Percentiles rank a stretch among this genome's conserved stretches.
These are phyloP conservation scores for Euphydryas editha DNA, from an alignment of 2,888 invertebrate species.

Conservation along the genomic window DNA sequence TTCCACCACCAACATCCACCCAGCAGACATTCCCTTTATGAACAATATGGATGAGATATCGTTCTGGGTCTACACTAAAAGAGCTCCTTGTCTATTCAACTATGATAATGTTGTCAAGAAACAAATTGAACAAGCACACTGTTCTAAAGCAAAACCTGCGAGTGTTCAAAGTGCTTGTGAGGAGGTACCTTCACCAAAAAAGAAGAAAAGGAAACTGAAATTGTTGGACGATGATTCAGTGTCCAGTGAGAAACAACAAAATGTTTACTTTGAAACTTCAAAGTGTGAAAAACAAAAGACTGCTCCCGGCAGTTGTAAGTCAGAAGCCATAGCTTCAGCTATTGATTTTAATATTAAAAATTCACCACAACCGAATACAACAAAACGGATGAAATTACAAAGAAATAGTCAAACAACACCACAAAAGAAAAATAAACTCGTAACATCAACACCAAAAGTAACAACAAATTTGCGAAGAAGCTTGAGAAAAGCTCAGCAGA, in stretches of 20 bases:
- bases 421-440: constrained; percentile 65
- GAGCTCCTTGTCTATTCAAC: constrained; percentile 75
- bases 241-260: constrained; percentile 59
- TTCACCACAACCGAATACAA: constrained; percentile 56
- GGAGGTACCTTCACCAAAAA: constrained; percentile 58
- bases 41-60: constrained; percentile 78
- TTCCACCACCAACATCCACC: constrained; percentile 33
- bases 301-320: constrained; percentile 56
- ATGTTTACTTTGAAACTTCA: constrained; percentile 67
- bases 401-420: constrained; percentile 52
- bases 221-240: constrained; percentile 64
- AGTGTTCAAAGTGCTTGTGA: constrained; percentile 52
- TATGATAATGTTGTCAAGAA: constrained; percentile 66
- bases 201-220: constrained; percentile 67
- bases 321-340: constrained; percentile 61
- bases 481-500: constrained; percentile 60
- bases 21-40: constrained; percentile 65
- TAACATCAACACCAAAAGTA: constrained; percentile 69
- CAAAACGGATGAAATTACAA: constrained; percentile 57
- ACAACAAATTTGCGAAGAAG: constrained; percentile 63
- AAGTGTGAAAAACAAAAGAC: constrained; percentile 53
- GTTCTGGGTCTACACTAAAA: constrained; percentile 75
- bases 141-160: constrained; percentile 57
- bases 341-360: constrained; percentile 71
- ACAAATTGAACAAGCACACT: constrained; percentile 57